A percentile compares a stretch with the other conserved stretches of the same genome.
Conservation (phyloP, 2,113 vertebrate species). For the Gulo gulo region DNA sequence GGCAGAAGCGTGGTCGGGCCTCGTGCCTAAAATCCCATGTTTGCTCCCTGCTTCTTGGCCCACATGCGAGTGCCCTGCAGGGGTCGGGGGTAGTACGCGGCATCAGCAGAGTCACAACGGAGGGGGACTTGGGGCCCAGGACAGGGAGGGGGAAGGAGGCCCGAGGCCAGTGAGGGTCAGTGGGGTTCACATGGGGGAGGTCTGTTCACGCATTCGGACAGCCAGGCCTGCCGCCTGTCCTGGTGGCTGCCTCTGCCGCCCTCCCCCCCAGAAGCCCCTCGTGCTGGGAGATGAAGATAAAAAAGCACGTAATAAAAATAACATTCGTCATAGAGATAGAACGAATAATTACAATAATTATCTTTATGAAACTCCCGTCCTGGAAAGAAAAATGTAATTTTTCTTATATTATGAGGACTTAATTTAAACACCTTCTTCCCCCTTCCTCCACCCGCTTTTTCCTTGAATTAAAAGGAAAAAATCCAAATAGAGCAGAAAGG, state of each 20-base stretch:
- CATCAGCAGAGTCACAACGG: neutral
- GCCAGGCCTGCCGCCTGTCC: neutral
- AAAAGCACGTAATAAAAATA: slow-evolving; percentile 17
- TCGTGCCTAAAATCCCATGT: neutral
- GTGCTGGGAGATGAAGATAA: neutral
- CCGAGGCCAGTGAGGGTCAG: fast-evolving
- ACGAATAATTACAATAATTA: slow-evolving; percentile 52
- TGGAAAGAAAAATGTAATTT: slow-evolving; percentile 49
- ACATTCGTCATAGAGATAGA: neutral
- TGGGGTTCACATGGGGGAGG: neutral
- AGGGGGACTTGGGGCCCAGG: neutral
- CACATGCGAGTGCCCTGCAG: neutral
- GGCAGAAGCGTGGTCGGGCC: neutral
- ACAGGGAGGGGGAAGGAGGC: neutral
- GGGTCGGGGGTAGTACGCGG: fast-evolving
- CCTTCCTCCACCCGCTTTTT: neutral
- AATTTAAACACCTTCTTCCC: slow-evolving; percentile 41
- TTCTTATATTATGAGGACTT: slow-evolving; percentile 28
- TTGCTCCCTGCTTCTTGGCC: neutral
- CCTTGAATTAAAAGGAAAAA: slow-evolving; percentile 32
- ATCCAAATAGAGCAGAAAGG: neutral
- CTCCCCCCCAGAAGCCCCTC: neutral
- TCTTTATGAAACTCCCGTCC: slow-evolving; percentile 42
- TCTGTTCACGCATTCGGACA: fast-evolving
- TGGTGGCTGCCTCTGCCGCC: neutral